Base-by-base conservation (phyloP, 37 sponge, comb jelly and placozoan species). In the Aplysina aerophoba region DNA sequence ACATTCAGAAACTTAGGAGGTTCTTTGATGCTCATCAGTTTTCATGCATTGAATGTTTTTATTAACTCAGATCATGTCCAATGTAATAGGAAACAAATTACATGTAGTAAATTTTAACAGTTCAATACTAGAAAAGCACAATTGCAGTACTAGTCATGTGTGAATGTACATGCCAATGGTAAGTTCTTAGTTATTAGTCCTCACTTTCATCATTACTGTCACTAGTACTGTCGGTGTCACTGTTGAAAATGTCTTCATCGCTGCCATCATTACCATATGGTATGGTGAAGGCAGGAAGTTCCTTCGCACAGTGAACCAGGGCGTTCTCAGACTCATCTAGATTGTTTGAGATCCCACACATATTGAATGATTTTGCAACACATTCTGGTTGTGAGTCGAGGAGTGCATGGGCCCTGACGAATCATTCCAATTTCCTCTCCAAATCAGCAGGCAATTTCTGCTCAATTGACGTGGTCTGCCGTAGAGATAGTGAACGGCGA, bases 231-330 rank as follows among this genome's bases (percentile, higher is more conserved):
- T 58, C 59, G 19, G 15, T 58, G 59, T 58, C 59, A 58, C 59
- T 58, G 59, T 58, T 58, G 59, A 58, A 58, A 19, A 58, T 58
- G 59, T 58, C 59, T 58, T 58, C 59, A 58, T 58, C 59, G 19
- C 59, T 58, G 59, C 19, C 59, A 19, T 58, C 59, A 58, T 58
- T 58, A 58, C 59, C 59, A 58, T 58, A 58, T 58, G 59, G 59
- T 58, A 58, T 58, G 59, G 59, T 58, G 59, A 58, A 58, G 59
- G 59, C 59, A 58, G 59, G 59, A 58, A 58, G 59, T 58, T 58
- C 59, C n/a, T n/a, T n/a, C n/a, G n/a, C n/a, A n/a, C n/a, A n/a
- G n/a, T n/a, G n/a, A n/a, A n/a, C n/a, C n/a, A n/a, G n/a, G n/a
- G n/a, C n/a, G n/a, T n/a, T n/a, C n/a, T 58, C 59, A 58, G 59